phyloP scores from a whole-genome alignment of 2,113 vertebrate species.

The Bothrops jararaca region DNA sequence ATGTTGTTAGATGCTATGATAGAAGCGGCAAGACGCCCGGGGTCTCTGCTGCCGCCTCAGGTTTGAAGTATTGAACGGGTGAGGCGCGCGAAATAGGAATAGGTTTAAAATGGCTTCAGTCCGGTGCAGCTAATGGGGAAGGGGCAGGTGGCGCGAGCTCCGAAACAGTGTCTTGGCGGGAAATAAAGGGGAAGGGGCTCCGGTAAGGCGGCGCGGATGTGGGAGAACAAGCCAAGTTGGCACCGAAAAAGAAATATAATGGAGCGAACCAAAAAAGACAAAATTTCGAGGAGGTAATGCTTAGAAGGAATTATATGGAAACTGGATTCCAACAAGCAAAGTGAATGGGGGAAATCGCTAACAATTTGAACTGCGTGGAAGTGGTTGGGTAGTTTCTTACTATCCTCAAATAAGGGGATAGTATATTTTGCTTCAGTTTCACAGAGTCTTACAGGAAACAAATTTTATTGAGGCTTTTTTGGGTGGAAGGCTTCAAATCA shows the following conservation, averaged over 20 bases:
- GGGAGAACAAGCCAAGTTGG: slow-evolving; percentile 30
- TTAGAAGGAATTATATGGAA: neutral
- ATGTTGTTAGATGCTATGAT: slow-evolving; percentile 77
- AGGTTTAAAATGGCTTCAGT: neutral
- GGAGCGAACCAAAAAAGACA: too few species aligned
- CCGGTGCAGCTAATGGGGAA: slow-evolving; percentile 23
- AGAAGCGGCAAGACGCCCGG: slow-evolving; percentile 93
- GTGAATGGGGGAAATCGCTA: too few species aligned
- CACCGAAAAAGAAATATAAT: neutral
- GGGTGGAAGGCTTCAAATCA: neutral
- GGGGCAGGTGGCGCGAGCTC: neutral
- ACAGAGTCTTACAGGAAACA: neutral
- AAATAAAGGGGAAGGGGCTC: neutral
- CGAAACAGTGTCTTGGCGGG: neutral
- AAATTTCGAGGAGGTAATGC: neutral
- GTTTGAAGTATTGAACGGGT: slow-evolving; percentile 86
- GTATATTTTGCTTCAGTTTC: too few species aligned
- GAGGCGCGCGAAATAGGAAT: slow-evolving; percentile 54
- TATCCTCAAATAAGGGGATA: too few species aligned
- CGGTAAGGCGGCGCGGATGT: slow-evolving; percentile 25
- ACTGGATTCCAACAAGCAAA: too few species aligned
- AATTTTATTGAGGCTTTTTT: neutral
- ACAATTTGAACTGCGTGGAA: too few species aligned
- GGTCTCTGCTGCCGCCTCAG: slow-evolving; percentile 85
- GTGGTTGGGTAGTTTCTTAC: too few species aligned